Conservation (phyloP, 2,888 invertebrate genomes). For the Drosophila histrio region DNA sequence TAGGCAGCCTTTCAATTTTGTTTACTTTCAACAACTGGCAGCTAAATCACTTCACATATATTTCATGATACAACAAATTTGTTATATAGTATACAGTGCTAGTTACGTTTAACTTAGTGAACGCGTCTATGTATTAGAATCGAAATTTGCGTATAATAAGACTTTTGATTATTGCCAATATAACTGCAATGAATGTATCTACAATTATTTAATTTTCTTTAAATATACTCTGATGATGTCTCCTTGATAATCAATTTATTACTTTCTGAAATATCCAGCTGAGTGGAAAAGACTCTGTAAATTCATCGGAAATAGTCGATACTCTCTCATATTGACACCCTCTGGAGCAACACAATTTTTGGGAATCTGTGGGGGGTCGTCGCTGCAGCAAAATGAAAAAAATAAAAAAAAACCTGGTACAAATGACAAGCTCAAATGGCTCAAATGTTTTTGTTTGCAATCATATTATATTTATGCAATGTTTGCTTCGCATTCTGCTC, state of each 20-base stretch:
- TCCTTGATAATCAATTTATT: conserved; percentile 8
- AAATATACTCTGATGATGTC: conserved; percentile 15
- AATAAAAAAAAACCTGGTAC: conserved; percentile 39
- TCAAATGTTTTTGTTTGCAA: conserved; percentile 78
- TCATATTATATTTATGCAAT: conserved; percentile 80
- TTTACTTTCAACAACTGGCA: no score
- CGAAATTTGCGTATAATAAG: no score
- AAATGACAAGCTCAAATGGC: conserved; percentile 75
- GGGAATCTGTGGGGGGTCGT: conserved; percentile 1
- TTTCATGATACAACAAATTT: no score
- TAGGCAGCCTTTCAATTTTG: no score
- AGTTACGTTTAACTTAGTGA: no score
- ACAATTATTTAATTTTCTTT: neutral
- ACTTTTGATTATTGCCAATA: no score
- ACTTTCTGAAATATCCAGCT: conserved; percentile 26
- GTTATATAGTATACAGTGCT: no score
- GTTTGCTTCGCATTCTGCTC: conserved; percentile 38
- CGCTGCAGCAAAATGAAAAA: conserved; percentile 15
- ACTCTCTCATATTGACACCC: conserved; percentile 2
- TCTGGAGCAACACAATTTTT: neutral
- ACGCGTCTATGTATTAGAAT: no score
- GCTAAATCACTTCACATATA: no score
- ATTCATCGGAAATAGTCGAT: conserved; percentile 22
- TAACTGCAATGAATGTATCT: no score
- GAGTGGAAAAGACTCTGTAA: conserved; percentile 8